Conservation (phyloP, 2,113 vertebrate genomes). For the Mohoua ochrocephala region DNA sequence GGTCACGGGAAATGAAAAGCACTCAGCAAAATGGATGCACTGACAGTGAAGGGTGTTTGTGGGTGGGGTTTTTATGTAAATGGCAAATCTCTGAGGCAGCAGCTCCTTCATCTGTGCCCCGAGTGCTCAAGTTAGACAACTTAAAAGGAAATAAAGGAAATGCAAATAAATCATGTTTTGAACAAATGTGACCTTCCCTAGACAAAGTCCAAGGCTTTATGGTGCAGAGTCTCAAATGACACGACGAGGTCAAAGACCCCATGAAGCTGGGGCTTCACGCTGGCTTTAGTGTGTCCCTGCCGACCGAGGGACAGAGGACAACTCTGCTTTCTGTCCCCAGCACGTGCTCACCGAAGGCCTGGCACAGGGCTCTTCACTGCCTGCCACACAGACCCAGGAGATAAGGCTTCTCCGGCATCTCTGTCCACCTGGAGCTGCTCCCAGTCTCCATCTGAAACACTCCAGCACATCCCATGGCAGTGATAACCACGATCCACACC, state of each 20-base stretch:
- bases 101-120: not conserved
- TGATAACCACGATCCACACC: not conserved
- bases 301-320: not conserved
- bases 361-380: not conserved
- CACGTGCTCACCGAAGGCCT: not conserved
- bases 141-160: not conserved
- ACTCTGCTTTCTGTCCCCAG: not conserved
- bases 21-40: slow-evolving; percentile 13
- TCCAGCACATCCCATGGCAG: not conserved
- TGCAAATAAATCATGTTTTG: not conserved
- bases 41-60: not conserved
- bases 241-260: not conserved
- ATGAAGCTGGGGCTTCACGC: rapidly evolving
- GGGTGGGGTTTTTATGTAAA: not conserved
- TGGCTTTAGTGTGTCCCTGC: not conserved
- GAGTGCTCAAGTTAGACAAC: not conserved
- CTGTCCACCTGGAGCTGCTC: not conserved
- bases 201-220: not conserved
- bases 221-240: not conserved
- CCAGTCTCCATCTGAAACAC: not conserved
- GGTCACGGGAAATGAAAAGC: slow-evolving; percentile 52
- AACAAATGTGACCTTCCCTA: not conserved
- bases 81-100: not conserved
- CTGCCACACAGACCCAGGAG: not conserved
- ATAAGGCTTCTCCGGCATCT: not conserved